phyloP scores from a whole-genome alignment of 1,140 invertebrate species.

The Hylaeus volcanicus region DNA sequence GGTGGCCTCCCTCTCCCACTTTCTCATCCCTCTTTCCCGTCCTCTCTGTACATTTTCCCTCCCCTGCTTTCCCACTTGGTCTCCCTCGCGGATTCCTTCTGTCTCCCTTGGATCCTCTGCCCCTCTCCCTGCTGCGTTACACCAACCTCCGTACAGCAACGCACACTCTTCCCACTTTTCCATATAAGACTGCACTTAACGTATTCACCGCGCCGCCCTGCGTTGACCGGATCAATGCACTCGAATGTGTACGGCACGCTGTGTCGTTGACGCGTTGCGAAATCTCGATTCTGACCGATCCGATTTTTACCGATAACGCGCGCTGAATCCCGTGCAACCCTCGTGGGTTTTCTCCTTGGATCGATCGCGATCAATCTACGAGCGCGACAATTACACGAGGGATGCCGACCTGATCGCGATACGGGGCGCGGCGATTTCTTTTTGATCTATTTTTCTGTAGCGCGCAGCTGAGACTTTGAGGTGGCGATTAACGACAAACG shows the following conservation, averaged over 20 bases:
- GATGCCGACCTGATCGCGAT: too few relatives aligned
- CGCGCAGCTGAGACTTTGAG: too few relatives aligned
- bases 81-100: slow-evolving; percentile 1
- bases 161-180: slow-evolving; percentile 66
- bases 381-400: too few relatives aligned
- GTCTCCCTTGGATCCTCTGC: slow-evolving; percentile 22
- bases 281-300: slow-evolving; percentile 18
- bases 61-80: slow-evolving; percentile 60
- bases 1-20: slow-evolving; percentile 36
- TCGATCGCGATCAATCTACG: too few relatives aligned
- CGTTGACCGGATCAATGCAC: slow-evolving; percentile 77
- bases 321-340: slow-evolving; percentile 4
- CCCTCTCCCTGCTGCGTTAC: slow-evolving; percentile 64
- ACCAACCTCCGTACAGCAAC: slow-evolving; percentile 55
- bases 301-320: slow-evolving; percentile 43
- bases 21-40: neutral
- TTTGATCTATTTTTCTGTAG: too few relatives aligned
- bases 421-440: too few relatives aligned
- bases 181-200: slow-evolving; percentile 73
- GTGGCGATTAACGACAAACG: too few relatives aligned
- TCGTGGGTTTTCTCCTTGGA: neutral
- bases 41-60: slow-evolving; percentile 24
- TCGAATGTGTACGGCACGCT: slow-evolving; percentile 62
- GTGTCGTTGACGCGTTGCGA: slow-evolving; percentile 54
- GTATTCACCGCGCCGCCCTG: slow-evolving; percentile 71